Percentiles rank a stretch among this genome's conserved stretches.
Evolutionary conservation across 2,888 invertebrate genomes (phyloP).

Genomic region (Tenthredo amoena): DNA sequence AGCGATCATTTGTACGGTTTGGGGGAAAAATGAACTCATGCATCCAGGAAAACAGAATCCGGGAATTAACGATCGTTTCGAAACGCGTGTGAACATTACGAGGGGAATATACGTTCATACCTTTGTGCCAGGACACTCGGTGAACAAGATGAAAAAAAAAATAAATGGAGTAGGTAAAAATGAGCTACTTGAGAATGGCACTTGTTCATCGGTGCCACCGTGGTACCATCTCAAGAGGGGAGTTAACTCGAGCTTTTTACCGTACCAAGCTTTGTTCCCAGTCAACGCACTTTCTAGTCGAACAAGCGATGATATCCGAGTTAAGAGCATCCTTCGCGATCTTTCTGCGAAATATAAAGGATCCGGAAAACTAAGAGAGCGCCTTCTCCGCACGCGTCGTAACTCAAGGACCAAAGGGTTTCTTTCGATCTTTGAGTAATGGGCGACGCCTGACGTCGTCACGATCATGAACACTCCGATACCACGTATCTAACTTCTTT

Average conservation of each 20-base stretch:
- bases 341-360: constrained; percentile 14
- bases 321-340: constrained; percentile 26
- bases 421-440: neutral
- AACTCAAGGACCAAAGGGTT: constrained; percentile 25
- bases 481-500: neutral
- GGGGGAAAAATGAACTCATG: neutral
- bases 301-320: constrained; percentile 4
- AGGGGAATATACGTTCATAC: neutral
- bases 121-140: neutral
- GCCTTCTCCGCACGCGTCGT: constrained; percentile 15
- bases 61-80: neutral
- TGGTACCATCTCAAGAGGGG: neutral
- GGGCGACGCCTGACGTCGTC: neutral
- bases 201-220: constrained; percentile 21
- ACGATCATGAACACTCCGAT: neutral
- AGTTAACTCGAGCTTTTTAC: constrained; percentile 29
- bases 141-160: neutral
- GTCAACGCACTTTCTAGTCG: neutral
- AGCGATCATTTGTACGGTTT: neutral
- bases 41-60: neutral
- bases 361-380: neutral
- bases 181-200: constrained; percentile 14
- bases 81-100: neutral
- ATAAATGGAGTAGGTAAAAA: neutral
- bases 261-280: constrained; percentile 19